Conservation (phyloP, 2,797 vertebrate genomes). For the Galaxias olidus region DNA sequence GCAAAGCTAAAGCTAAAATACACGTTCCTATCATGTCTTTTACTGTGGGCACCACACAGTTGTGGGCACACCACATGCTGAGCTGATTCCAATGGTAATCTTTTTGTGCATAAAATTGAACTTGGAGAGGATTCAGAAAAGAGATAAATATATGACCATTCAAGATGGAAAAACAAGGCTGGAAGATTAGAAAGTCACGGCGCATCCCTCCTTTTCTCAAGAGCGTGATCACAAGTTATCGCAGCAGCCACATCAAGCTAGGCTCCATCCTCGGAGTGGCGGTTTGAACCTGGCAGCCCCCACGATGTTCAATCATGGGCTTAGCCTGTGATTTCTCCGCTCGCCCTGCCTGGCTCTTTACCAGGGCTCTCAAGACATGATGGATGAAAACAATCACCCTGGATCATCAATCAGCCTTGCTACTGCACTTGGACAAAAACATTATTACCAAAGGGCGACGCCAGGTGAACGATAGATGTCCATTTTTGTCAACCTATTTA, state of each 20-base stretch:
- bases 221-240: conserved; percentile 13
- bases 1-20: too few species aligned
- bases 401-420: conserved; percentile 52
- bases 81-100: background rate
- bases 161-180: background rate
- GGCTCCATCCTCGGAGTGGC: conserved; percentile 26
- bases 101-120: background rate
- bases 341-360: conserved; percentile 32
- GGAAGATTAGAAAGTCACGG: background rate
- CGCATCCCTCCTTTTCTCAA: conserved; percentile 5
- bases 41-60: background rate
- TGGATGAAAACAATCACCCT: conserved; percentile 56
- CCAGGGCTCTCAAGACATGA: conserved; percentile 45
- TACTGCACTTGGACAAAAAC: conserved; percentile 26
- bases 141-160: background rate
- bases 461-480: conserved; percentile 23
- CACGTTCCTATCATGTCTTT: background rate
- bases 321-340: conserved; percentile 48
- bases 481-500: conserved; percentile 7
- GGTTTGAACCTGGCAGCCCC: conserved; percentile 44
- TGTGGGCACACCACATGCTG: background rate
- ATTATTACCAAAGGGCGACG: conserved; percentile 19
- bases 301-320: conserved; percentile 55
- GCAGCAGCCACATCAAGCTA: conserved; percentile 26
- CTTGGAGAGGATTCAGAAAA: conserved; percentile 1